A percentile compares a stretch with the other conserved stretches of the same genome.
Conservation (phyloP, 2,888 invertebrate genomes). For the Caenorhabditis sp. region DNA sequence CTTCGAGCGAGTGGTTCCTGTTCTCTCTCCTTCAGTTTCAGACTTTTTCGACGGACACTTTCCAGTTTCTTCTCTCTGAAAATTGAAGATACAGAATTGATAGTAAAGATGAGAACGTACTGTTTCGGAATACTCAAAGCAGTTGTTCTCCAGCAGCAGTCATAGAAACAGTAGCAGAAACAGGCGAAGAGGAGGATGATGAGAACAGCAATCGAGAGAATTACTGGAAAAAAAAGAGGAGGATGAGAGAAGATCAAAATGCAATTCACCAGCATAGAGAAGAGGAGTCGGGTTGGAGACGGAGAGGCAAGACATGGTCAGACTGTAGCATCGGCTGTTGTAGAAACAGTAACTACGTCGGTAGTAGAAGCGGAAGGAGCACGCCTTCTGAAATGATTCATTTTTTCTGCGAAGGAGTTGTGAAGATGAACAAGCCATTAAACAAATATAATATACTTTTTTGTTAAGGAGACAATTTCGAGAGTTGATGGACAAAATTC, state of each 20-base stretch:
- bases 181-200: not conserved
- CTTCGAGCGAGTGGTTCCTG: no score
- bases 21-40: not conserved
- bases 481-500: no score
- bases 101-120: conserved; percentile 6
- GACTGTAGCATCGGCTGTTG: conserved; percentile 31
- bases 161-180: conserved; percentile 6
- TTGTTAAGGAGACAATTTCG: no score
- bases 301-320: conserved; percentile 26
- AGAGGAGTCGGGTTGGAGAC: conserved; percentile 7
- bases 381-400: conserved; percentile 42
- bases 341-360: conserved; percentile 41
- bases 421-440: no score
- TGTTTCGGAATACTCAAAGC: conserved; percentile 16
- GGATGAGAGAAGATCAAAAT: no score
- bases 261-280: conserved; percentile 1
- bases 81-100: not conserved
- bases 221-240: conserved; percentile 7
- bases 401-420: no score
- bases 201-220: not conserved
- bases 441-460: no score
- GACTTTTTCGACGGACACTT: conserved; percentile 11
- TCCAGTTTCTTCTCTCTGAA: conserved; percentile 17
- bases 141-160: conserved; percentile 14
- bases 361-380: conserved; percentile 40